These are phyloP conservation scores for Chironomus tepperi DNA, from an alignment of 1,140 invertebrate species.

Conservation along the genomic window DNA sequence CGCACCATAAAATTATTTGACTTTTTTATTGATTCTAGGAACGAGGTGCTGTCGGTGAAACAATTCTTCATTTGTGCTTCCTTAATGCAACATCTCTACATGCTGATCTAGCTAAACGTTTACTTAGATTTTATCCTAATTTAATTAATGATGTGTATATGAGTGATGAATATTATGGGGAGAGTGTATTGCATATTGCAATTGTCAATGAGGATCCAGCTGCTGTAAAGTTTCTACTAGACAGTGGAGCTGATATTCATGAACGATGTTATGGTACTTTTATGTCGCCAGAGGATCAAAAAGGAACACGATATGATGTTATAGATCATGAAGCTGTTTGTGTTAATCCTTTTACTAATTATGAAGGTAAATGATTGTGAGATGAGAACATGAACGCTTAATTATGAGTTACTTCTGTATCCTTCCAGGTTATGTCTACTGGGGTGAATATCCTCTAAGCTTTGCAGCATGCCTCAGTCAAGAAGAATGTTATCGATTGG, in stretches of 20 bases:
- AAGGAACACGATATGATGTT: slow-evolving; percentile 75
- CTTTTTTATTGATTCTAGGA: slow-evolving; percentile 44
- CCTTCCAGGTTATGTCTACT: slow-evolving; percentile 78
- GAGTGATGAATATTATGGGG: slow-evolving; percentile 92
- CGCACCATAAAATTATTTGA: too few relatives aligned
- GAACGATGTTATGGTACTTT: slow-evolving; percentile 91
- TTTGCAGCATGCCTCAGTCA: slow-evolving; percentile 96
- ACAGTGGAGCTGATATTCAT: slow-evolving; percentile 83
- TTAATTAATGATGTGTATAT: slow-evolving; percentile 94
- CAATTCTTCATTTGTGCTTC: slow-evolving; percentile 86
- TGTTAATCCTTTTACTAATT: slow-evolving; percentile 79
- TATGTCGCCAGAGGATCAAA: slow-evolving; percentile 96
- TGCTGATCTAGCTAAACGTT: slow-evolving; percentile 84
- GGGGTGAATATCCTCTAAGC: slow-evolving; percentile 93
- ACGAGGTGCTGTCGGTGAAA: slow-evolving; percentile 91
- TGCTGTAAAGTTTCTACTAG: slow-evolving; percentile 92
- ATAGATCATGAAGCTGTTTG: slow-evolving; percentile 89
- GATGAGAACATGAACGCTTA: too few relatives aligned
- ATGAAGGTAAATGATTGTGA: slow-evolving; percentile 48
- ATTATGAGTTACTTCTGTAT: too few relatives aligned
- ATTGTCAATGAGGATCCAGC: slow-evolving; percentile 97
- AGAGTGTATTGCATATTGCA: slow-evolving; percentile 89
- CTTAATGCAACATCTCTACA: slow-evolving; percentile 84
- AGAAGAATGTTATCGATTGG: slow-evolving; percentile 92
- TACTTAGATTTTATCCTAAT: slow-evolving; percentile 87